These are phyloP conservation scores for Nephrotoma appendiculata DNA, from an alignment of 2,888 invertebrate species.

Conservation along the genomic window DNA sequence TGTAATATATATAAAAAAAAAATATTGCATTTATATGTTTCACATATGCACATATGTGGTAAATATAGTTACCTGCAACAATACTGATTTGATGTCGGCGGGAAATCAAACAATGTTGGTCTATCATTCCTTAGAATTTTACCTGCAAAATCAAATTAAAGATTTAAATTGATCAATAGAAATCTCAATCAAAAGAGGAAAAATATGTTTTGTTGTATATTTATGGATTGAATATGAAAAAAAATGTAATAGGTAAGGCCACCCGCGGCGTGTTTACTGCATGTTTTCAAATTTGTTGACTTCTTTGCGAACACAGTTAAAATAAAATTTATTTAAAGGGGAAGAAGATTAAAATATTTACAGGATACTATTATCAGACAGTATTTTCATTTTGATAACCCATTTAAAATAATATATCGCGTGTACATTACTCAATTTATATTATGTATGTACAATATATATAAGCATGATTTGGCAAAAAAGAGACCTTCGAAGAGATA, in stretches of 20 bases:
- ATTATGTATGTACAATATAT: neutral
- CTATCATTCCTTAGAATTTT: slow-evolving; percentile 34
- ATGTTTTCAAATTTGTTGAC: neutral
- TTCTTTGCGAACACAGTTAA: neutral
- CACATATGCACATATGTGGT: neutral
- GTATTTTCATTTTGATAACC: neutral
- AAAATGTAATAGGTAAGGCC: neutral
- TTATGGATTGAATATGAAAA: neutral
- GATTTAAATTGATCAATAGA: neutral
- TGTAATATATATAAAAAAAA: neutral
- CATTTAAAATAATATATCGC: neutral
- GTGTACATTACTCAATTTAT: neutral
- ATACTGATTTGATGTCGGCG: slow-evolving; percentile 34
- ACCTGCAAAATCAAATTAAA: slow-evolving; percentile 18
- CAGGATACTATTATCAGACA: neutral
- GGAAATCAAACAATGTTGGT: slow-evolving; percentile 34
- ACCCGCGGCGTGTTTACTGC: neutral
- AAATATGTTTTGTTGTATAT: neutral
- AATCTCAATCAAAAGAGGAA: neutral
- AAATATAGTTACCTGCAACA: slow-evolving; percentile 28
- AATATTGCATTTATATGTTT: neutral
- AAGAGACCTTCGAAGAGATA: neutral
- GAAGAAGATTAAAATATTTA: neutral
- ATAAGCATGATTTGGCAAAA: neutral
- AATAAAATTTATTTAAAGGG: neutral